Conservation (phyloP, 2,113 vertebrate genomes). For the Rissa tridactyla region DNA sequence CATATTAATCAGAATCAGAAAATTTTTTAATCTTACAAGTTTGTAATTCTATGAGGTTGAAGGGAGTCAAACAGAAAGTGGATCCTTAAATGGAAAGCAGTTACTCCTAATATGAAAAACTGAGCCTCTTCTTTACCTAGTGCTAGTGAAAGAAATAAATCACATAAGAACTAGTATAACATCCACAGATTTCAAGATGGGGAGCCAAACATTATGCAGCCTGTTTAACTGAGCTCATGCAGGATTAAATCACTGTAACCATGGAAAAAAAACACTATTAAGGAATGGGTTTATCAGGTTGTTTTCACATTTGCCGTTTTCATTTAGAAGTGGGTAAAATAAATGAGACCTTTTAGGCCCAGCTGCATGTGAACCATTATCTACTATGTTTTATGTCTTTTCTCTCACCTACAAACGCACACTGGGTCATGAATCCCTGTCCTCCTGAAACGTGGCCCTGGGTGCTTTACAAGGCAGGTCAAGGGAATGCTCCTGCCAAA, state of each 20-base stretch:
- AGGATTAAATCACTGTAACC: constrained; percentile 51
- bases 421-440: neutral
- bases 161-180: neutral
- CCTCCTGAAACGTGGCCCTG: neutral
- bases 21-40: neutral
- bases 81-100: neutral
- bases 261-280: neutral
- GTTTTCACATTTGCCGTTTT: constrained; percentile 43
- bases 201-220: constrained; percentile 33
- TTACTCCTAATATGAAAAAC: neutral
- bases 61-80: neutral
- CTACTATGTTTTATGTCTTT: constrained; percentile 37
- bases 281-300: constrained; percentile 41
- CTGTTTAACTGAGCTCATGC: constrained; percentile 37
- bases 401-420: neutral
- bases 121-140: neutral
- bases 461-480: neutral
- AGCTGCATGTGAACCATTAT: constrained; percentile 16
- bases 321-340: constrained; percentile 55
- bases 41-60: neutral
- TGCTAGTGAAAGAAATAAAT: constrained; percentile 9
- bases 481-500: neutral
- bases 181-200: neutral
- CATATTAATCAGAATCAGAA: neutral
- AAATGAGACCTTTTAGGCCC: constrained; percentile 30